A percentile compares a stretch with the other conserved stretches of the same genome.
Evolutionary conservation across 2,797 vertebrate genomes (phyloP).

Genomic region (Eospalax fontanierii): DNA sequence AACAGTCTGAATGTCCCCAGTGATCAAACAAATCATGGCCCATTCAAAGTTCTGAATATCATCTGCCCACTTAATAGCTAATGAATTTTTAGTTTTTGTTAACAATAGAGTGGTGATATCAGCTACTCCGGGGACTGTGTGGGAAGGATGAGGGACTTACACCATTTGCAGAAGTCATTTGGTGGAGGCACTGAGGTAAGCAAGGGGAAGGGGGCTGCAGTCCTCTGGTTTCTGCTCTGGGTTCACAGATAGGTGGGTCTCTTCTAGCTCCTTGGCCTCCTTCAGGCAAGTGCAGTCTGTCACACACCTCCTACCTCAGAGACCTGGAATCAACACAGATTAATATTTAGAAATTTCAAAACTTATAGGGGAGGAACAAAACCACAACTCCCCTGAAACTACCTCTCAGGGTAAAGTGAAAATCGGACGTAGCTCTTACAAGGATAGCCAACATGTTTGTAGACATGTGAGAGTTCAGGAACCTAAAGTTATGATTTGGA

Average conservation of each 20-base stretch:
- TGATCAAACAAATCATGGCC: neutral
- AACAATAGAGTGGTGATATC: neutral
- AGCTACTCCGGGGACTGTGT: neutral
- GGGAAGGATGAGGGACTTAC: neutral
- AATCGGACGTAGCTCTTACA: neutral
- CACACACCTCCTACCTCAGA: neutral
- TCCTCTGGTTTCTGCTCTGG: neutral
- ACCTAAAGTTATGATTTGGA: neutral
- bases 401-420: neutral
- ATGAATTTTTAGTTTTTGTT: neutral
- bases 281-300: neutral
- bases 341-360: constrained; percentile 26
- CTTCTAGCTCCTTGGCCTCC: neutral
- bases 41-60: neutral
- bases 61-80: neutral
- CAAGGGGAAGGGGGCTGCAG: neutral
- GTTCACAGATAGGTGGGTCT: neutral
- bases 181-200: neutral
- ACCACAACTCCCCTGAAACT: neutral
- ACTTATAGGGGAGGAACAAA: neutral
- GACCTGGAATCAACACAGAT: neutral
- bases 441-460: neutral
- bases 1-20: neutral
- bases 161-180: neutral
- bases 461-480: neutral